Evolutionary conservation across 2,888 invertebrate genomes (phyloP).

Genomic region (Hanleya hanleyi): DNA sequence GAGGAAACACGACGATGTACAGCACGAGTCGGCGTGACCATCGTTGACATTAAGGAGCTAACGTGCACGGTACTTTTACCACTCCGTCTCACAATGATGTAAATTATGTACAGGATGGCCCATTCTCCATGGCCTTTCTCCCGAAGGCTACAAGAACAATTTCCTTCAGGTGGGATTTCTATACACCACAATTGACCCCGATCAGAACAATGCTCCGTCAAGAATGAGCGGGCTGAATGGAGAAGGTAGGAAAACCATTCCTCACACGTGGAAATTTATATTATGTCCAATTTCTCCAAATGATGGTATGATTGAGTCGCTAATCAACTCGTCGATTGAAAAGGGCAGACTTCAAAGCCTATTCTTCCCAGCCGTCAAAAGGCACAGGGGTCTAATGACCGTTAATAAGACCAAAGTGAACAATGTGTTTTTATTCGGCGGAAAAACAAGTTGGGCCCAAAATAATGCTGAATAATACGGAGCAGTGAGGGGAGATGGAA

Average conservation of each 20-base stretch:
- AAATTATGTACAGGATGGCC: conserved; percentile 9
- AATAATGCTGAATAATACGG: neutral
- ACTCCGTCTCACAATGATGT: neutral
- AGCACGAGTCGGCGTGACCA: too few species aligned
- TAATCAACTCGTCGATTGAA: neutral
- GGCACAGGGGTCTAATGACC: neutral
- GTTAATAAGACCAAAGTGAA: neutral
- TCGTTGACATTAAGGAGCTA: neutral
- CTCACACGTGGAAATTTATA: conserved; percentile 6
- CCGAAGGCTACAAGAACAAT: neutral
- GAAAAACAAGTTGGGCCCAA: conserved; percentile 5
- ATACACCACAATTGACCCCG: neutral
- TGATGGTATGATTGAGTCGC: neutral
- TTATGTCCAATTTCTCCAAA: conserved; percentile 8
- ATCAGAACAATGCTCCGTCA: neutral
- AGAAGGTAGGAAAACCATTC: neutral
- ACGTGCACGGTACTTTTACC: neutral
- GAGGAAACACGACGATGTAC: too few species aligned
- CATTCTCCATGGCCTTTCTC: neutral
- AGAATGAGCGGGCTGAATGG: neutral
- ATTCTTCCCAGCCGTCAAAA: neutral
- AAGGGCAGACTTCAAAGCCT: neutral
- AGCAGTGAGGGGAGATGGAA: neutral
- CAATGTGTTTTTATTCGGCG: conserved; percentile 5
- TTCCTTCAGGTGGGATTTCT: neutral